phyloP scores from a whole-genome alignment of 1,140 invertebrate species.

The Oryctes rhinoceros region DNA sequence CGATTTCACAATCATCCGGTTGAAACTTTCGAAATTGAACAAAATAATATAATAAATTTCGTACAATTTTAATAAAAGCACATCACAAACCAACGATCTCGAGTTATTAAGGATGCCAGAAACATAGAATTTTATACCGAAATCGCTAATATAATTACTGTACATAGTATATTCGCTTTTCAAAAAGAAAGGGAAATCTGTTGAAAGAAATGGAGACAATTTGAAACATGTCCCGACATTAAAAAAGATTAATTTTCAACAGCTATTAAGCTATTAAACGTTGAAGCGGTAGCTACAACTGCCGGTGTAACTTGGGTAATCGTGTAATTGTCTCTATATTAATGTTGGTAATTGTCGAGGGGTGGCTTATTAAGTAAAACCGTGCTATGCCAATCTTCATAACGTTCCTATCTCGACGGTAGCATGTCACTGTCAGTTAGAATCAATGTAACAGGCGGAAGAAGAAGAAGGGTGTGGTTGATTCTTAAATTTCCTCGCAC shows the following conservation, averaged over 20 bases:
- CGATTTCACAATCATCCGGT: too few species aligned
- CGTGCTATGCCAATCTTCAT: slow-evolving; percentile 24
- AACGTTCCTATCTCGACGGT: slow-evolving; percentile 5
- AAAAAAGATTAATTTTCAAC: background rate
- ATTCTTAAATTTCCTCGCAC: slow-evolving; percentile 3
- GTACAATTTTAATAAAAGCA: too few species aligned
- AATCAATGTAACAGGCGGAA: slow-evolving; percentile 36
- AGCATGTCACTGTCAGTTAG: slow-evolving; percentile 39
- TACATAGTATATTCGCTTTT: too few species aligned
- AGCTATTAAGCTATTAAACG: slow-evolving; percentile 6
- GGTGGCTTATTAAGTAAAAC: slow-evolving; percentile 27
- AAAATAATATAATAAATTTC: too few species aligned
- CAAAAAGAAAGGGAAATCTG: too few species aligned
- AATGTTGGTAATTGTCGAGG: slow-evolving; percentile 24
- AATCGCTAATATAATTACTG: too few species aligned
- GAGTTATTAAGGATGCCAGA: too few species aligned
- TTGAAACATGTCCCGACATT: too few species aligned
- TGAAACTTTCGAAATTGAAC: too few species aligned
- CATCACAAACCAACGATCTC: too few species aligned
- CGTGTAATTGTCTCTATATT: slow-evolving; percentile 6
- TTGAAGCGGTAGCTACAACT: background rate
- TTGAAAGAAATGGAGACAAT: background rate
- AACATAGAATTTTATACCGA: too few species aligned
- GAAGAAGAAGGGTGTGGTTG: slow-evolving; percentile 31
- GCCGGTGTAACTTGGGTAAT: background rate